Percentiles rank a stretch among this genome's conserved stretches.
These are phyloP conservation scores for Geodia barretti DNA, from an alignment of 37 sponge, comb jelly and placozoan genomes.

Conservation along the genomic window DNA sequence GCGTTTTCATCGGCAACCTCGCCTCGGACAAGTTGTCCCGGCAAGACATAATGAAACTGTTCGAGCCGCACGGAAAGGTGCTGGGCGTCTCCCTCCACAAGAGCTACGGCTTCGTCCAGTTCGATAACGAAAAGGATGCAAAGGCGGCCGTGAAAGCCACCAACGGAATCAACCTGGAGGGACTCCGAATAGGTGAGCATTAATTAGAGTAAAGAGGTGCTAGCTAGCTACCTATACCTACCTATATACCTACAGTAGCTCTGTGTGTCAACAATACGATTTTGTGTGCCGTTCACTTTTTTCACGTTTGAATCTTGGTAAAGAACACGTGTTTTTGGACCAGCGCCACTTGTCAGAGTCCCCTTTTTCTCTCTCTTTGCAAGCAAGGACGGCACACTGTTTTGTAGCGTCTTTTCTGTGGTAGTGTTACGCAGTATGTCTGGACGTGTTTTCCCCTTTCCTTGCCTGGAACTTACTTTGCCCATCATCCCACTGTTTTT, in stretches of 20 bases:
- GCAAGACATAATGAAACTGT: slow-evolving; percentile 41
- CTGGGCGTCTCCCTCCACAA: slow-evolving; percentile 64
- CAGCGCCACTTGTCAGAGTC: too few relatives aligned
- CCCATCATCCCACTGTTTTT: too few relatives aligned
- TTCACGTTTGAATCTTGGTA: too few relatives aligned
- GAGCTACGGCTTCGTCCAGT: slow-evolving; percentile 79
- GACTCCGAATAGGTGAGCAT: slow-evolving; percentile 42
- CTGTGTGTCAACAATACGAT: background rate
- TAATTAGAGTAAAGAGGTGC: background rate
- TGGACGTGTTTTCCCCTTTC: too few relatives aligned
- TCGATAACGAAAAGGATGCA: slow-evolving; percentile 53
- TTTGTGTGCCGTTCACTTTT: too few relatives aligned
- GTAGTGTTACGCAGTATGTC: too few relatives aligned
- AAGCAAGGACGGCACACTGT: too few relatives aligned
- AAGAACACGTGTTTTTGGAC: too few relatives aligned
- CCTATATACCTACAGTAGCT: background rate
- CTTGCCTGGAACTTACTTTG: too few relatives aligned
- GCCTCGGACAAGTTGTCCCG: slow-evolving; percentile 46
- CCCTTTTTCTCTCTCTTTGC: too few relatives aligned
- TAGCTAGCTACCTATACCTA: background rate
- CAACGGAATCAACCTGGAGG: slow-evolving; percentile 39
- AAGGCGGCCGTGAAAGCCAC: slow-evolving; percentile 36
- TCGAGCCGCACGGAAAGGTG: slow-evolving; percentile 44
- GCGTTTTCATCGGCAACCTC: slow-evolving; percentile 75
- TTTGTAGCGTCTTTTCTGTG: too few relatives aligned